Conservation (phyloP, 2,888 invertebrate genomes). For the Drosophila kanekoi region DNA sequence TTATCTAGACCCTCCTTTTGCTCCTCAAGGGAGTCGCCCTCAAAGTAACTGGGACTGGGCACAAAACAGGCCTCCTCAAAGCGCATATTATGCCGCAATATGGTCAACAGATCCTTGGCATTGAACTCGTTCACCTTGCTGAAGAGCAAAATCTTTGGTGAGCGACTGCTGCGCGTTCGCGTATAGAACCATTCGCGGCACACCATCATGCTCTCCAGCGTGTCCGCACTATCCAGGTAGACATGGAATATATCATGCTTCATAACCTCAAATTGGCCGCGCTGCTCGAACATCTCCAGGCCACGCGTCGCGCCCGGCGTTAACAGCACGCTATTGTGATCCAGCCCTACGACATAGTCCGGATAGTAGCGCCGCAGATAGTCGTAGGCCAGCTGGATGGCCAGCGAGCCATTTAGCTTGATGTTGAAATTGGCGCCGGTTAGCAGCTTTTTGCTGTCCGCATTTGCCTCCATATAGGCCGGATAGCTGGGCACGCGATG, state of each 20-base stretch:
- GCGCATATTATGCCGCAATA: constrained; percentile 55
- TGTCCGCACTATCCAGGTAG: constrained; percentile 63
- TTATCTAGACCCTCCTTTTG: constrained; percentile 14
- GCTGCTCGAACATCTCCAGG: constrained; percentile 50
- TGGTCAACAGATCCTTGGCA: constrained; percentile 68
- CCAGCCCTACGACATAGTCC: constrained; percentile 45
- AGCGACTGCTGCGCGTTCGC: constrained; percentile 60
- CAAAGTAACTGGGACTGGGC: constrained; percentile 58
- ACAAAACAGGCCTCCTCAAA: constrained; percentile 72
- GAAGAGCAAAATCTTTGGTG: constrained; percentile 62
- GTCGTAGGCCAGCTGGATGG: constrained; percentile 66
- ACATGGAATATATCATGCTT: constrained; percentile 63
- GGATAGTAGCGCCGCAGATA: constrained; percentile 57
- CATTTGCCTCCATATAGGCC: constrained; percentile 53
- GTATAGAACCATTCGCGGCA: constrained; percentile 70
- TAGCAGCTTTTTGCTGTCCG: constrained; percentile 44
- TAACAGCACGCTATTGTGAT: constrained; percentile 39
- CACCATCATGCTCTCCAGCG: constrained; percentile 71
- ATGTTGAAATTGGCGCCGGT: constrained; percentile 45
- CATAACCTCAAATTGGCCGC: constrained; percentile 62
- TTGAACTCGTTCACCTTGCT: constrained; percentile 70
- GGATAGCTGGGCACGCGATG: constrained; percentile 55
- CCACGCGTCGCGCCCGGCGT: constrained; percentile 55
- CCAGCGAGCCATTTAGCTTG: constrained; percentile 62
- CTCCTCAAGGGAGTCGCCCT: constrained; percentile 48